Evolutionary conservation across 2,888 invertebrate species (phyloP).

Genomic region (Temnothorax ravouxi): DNA sequence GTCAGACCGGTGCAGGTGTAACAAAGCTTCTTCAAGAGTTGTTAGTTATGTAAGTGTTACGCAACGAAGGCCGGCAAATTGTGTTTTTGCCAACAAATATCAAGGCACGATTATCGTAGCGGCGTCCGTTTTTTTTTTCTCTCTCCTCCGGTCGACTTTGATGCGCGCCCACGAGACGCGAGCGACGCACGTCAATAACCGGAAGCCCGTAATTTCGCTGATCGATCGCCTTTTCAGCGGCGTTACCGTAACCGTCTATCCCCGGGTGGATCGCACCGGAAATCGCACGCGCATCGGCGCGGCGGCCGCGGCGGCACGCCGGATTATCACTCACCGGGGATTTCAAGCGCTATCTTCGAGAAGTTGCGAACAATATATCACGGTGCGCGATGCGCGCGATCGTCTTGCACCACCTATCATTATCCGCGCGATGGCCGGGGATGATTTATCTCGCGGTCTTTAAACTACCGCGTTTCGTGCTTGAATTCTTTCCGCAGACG

Average conservation of each 20-base stretch:
- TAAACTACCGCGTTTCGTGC: conserved; percentile 63
- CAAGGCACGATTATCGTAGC: not conserved
- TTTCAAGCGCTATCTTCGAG: conserved; percentile 69
- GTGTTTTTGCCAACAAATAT: not conserved
- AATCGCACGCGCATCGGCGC: conserved; percentile 56
- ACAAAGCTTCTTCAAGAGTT: not conserved
- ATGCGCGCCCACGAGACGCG: not conserved
- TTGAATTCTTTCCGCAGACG: conserved; percentile 36
- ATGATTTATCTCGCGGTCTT: conserved; percentile 77
- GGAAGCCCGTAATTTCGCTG: conserved; percentile 60
- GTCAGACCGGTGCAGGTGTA: not conserved
- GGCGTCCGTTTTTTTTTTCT: not conserved
- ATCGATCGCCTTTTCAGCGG: conserved; percentile 61
- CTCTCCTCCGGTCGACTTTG: too few relatives aligned
- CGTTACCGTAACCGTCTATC: conserved; percentile 61
- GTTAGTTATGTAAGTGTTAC: not conserved
- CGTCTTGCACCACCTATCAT: conserved; percentile 73
- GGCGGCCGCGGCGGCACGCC: conserved; percentile 49
- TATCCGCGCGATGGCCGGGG: conserved; percentile 76
- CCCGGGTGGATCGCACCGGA: conserved; percentile 61
- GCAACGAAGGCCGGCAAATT: not conserved
- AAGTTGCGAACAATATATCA: conserved; percentile 73
- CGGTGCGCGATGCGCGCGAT: conserved; percentile 66
- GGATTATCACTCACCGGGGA: conserved; percentile 65
- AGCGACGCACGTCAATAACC: conserved; percentile 19